phyloP scores from a whole-genome alignment of 2,113 vertebrate species.

The Oxyura jamaicensis region DNA sequence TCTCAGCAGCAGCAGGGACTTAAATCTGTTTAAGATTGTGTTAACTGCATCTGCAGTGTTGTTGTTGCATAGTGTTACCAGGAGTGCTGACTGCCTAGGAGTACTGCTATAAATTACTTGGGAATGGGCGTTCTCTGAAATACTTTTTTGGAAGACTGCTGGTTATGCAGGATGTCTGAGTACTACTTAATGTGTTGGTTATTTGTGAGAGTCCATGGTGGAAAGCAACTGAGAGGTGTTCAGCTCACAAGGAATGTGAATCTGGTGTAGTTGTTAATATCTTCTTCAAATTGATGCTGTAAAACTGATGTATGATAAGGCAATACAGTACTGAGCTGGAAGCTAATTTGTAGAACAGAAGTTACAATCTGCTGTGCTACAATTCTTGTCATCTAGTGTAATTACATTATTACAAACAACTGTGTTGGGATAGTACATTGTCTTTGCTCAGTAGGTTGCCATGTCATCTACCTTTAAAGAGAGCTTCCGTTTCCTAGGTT shows the following conservation, averaged over 20 bases:
- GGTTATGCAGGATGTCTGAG: background rate
- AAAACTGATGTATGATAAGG: background rate
- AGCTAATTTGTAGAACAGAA: constrained; percentile 11
- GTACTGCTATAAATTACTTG: background rate
- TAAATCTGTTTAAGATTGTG: background rate
- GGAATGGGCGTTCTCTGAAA: background rate
- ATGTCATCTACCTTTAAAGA: background rate
- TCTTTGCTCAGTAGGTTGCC: background rate
- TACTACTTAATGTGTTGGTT: background rate
- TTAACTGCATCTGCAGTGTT: background rate
- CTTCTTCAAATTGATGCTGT: background rate
- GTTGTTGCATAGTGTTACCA: background rate
- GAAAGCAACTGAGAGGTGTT: background rate
- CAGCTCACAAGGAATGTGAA: background rate
- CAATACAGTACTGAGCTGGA: background rate
- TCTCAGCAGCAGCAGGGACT: background rate
- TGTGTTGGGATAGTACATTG: background rate
- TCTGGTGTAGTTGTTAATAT: background rate
- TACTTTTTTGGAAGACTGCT: background rate
- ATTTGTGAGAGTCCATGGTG: background rate
- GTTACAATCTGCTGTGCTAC: background rate
- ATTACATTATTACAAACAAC: background rate
- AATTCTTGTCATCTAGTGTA: background rate
- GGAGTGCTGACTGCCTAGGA: background rate
- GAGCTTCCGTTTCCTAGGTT: background rate